Conservation (phyloP, 2,797 vertebrate species). For the Syngnathus rostellatus region DNA sequence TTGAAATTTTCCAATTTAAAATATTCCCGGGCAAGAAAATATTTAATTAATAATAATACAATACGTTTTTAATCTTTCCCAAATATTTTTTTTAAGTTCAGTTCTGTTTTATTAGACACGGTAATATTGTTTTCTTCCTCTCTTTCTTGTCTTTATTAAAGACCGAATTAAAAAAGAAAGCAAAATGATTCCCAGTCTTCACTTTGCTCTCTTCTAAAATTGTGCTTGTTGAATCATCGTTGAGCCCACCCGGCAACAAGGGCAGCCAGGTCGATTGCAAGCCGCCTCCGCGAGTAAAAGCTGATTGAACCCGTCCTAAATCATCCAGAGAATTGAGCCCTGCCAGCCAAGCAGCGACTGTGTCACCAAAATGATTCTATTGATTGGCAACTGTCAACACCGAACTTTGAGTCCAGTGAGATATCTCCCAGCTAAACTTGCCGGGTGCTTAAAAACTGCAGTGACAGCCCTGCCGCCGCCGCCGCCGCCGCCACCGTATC, state of each 20-base stretch:
- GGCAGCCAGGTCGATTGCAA: not conserved
- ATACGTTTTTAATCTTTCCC: no score
- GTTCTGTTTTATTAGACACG: not conserved
- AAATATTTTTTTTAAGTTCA: not conserved
- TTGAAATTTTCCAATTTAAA: no score
- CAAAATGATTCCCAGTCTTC: not conserved
- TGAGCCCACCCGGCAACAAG: not conserved
- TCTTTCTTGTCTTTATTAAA: not conserved
- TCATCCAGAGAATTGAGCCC: conserved; percentile 16
- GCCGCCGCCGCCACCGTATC: not conserved
- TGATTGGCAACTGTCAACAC: conserved; percentile 27
- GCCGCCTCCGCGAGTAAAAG: not conserved
- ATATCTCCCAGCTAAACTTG: conserved; percentile 3
- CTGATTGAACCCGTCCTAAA: conserved; percentile 15
- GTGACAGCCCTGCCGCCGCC: not conserved
- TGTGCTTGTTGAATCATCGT: no score
- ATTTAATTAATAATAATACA: no score
- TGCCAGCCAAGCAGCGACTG: not conserved
- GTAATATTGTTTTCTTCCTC: not conserved
- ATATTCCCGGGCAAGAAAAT: no score
- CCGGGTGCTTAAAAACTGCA: not conserved
- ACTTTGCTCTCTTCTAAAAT: not conserved
- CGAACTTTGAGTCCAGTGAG: conserved; percentile 17
- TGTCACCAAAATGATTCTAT: conserved; percentile 20
- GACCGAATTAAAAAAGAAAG: not conserved